These are phyloP conservation scores for Eupithecia insigniata DNA, from an alignment of 2,888 invertebrate species.

Conservation along the genomic window DNA sequence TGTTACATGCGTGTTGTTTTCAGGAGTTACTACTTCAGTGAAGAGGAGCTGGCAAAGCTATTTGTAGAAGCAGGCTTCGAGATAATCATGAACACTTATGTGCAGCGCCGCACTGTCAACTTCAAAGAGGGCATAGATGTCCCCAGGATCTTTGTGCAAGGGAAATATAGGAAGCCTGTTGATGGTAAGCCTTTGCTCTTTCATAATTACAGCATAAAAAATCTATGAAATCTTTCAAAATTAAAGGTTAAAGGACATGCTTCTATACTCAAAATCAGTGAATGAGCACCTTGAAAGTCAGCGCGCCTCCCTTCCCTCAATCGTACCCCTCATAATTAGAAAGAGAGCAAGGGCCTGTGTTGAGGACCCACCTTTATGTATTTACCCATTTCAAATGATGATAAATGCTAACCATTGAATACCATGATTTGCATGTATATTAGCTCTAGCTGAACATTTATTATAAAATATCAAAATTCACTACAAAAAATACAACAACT, in stretches of 20 bases:
- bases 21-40: slow-evolving; percentile 92
- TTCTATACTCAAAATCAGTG: too few species aligned
- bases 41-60: slow-evolving; percentile 87
- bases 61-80: slow-evolving; percentile 89
- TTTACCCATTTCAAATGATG: slow-evolving; percentile 60
- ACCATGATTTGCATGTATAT: slow-evolving; percentile 83
- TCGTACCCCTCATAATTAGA: too few species aligned
- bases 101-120: slow-evolving; percentile 95
- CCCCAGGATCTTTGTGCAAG: slow-evolving; percentile 96
- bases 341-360: too few species aligned
- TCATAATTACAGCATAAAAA: not conserved
- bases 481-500: not conserved
- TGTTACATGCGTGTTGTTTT: slow-evolving; percentile 10
- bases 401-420: slow-evolving; percentile 81
- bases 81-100: slow-evolving; percentile 88
- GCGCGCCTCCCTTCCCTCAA: too few species aligned
- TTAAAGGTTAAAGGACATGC: too few species aligned
- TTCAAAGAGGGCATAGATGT: slow-evolving; percentile 96
- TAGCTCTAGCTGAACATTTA: slow-evolving; percentile 77
- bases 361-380: too few species aligned
- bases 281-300: too few species aligned
- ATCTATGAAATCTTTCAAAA: not conserved
- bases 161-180: slow-evolving; percentile 87
- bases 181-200: slow-evolving; percentile 49
- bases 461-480: not conserved